Conservation (phyloP, 2,113 vertebrate species). For the Miniopterus natalensis region DNA sequence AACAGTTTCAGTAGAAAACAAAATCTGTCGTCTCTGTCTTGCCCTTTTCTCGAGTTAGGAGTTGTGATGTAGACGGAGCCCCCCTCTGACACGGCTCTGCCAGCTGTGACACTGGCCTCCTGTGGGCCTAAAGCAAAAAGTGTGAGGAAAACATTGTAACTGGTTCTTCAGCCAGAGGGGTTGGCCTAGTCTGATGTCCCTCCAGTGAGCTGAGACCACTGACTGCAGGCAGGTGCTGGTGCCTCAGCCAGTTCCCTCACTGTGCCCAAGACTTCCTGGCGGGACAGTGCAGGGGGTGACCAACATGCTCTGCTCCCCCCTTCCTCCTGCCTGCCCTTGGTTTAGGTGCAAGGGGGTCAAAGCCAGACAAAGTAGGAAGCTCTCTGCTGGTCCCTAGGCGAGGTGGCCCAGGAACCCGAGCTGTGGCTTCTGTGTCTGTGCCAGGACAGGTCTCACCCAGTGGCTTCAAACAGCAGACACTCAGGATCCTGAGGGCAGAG, state of each 20-base stretch:
- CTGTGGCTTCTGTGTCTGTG: fast-evolving
- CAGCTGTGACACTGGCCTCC: fast-evolving
- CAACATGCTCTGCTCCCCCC: not conserved
- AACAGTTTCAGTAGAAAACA: constrained; percentile 79
- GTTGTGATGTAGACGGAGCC: fast-evolving
- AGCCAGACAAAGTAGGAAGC: not conserved
- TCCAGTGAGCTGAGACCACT: not conserved
- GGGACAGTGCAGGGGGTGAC: not conserved
- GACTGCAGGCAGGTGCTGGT: not conserved
- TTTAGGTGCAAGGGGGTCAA: not conserved
- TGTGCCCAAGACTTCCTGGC: not conserved
- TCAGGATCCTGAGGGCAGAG: not conserved
- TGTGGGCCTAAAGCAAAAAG: not conserved
- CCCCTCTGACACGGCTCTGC: too few relatives aligned
- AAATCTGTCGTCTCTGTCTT: not conserved
- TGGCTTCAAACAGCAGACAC: not conserved
- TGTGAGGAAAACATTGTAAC: not conserved
- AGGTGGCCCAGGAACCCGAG: fast-evolving
- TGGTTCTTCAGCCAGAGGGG: not conserved
- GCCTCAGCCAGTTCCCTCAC: not conserved
- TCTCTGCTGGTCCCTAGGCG: too few relatives aligned
- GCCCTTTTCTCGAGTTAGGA: not conserved
- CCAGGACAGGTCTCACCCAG: too few relatives aligned
- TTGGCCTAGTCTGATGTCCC: not conserved
- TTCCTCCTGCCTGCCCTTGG: fast-evolving